phyloP scores from a whole-genome alignment of 1,140 invertebrate species.

The Phortica variegata region DNA sequence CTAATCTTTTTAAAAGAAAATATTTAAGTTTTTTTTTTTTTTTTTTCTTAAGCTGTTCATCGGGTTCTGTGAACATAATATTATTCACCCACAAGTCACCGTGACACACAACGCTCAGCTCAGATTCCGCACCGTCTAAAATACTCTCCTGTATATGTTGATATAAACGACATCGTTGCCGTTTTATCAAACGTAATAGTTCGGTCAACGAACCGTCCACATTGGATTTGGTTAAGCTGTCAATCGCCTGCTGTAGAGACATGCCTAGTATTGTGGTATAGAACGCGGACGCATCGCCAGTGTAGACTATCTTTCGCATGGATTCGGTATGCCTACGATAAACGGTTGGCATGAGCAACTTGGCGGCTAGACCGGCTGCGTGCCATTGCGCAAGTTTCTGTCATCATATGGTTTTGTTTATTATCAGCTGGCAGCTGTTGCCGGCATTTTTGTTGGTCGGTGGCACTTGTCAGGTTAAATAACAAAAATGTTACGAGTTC shows the following conservation, averaged over 20 bases:
- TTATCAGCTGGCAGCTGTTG: slow-evolving; percentile 6
- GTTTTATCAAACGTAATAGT: slow-evolving; percentile 37
- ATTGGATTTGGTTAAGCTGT: slow-evolving; percentile 41
- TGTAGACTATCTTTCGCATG: slow-evolving; percentile 48
- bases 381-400: slow-evolving; percentile 51
- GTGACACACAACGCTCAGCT: slow-evolving; percentile 52
- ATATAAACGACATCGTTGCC: slow-evolving; percentile 32
- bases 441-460: slow-evolving; percentile 26
- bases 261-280: slow-evolving; percentile 42
- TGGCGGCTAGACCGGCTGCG: slow-evolving; percentile 43
- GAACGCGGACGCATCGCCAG: slow-evolving; percentile 41
- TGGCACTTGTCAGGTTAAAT: slow-evolving; percentile 10
- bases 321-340: slow-evolving; percentile 23
- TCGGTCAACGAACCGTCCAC: slow-evolving; percentile 33
- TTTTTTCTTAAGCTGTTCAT: slow-evolving; percentile 20
- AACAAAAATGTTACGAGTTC: slow-evolving; percentile 34
- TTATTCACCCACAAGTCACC: slow-evolving; percentile 58
- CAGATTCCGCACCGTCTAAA: slow-evolving; percentile 20
- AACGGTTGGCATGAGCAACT: slow-evolving; percentile 27
- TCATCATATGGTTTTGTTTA: slow-evolving; percentile 3
- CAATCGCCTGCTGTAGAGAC: slow-evolving; percentile 45
- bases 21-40: too few species aligned
- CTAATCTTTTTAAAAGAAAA: too few species aligned
- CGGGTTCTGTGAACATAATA: slow-evolving; percentile 51
- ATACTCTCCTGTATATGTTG: slow-evolving; percentile 34